phyloP scores from a whole-genome alignment of 1,140 invertebrate species.

The Prorops nasuta region DNA sequence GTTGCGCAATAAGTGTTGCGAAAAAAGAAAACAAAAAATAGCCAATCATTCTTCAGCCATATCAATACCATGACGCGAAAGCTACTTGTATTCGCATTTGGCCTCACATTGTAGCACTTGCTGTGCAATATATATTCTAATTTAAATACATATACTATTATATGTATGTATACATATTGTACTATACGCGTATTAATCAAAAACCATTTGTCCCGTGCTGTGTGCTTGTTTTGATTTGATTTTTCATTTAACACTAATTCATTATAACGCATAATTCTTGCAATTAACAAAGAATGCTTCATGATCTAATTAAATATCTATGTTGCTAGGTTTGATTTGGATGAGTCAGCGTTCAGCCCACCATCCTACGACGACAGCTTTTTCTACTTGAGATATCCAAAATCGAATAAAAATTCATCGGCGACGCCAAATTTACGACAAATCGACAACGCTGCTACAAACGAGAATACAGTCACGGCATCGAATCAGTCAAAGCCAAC shows the following conservation, averaged over 20 bases:
- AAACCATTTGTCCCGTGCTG: background rate
- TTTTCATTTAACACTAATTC: constrained; percentile 4
- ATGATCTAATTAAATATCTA: constrained; percentile 23
- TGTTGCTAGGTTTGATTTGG: constrained; percentile 65
- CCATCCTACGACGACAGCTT: constrained; percentile 71
- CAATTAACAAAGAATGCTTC: background rate
- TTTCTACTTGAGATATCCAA: constrained; percentile 66
- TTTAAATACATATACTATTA: no score
- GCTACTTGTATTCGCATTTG: no score
- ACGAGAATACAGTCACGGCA: constrained; percentile 22
- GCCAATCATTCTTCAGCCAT: no score
- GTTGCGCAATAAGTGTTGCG: no score
- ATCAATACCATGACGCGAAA: no score
- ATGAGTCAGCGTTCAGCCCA: constrained; percentile 66
- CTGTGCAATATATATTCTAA: no score
- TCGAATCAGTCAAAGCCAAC: constrained; percentile 26
- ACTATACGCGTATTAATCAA: no score
- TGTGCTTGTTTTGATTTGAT: background rate
- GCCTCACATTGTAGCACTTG: no score
- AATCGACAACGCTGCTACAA: constrained; percentile 39
- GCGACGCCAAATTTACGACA: constrained; percentile 33
- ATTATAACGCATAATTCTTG: background rate
- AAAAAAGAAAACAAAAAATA: no score
- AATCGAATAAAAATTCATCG: constrained; percentile 27
- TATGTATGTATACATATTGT: no score